A percentile compares a stretch with the other conserved stretches of the same genome.
Evolutionary conservation across 1,140 invertebrate genomes (phyloP).

Genomic region (Cherax quadricarinatus): DNA sequence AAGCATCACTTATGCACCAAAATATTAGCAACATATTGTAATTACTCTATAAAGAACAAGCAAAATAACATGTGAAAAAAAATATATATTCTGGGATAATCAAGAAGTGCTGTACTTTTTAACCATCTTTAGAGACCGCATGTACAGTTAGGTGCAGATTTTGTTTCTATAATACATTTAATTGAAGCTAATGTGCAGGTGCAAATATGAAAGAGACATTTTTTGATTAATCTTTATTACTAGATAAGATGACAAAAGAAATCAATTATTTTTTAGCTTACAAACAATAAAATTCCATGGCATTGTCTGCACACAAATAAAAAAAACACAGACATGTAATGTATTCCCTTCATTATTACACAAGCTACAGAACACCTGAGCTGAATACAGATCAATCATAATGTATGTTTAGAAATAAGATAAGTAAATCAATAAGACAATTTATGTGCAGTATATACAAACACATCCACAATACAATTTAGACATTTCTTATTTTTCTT

Average conservation of each 20-base stretch:
- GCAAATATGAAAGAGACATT: neutral
- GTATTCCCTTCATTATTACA: neutral
- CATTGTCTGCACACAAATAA: neutral
- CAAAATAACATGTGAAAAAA: neutral
- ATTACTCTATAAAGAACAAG: neutral
- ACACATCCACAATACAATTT: no score
- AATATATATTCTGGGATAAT: neutral
- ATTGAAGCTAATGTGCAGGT: neutral
- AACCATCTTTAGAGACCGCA: neutral
- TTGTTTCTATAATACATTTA: neutral
- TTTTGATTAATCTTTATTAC: slow-evolving; percentile 10
- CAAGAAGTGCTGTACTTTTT: neutral
- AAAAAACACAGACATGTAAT: neutral
- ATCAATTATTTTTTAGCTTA: neutral
- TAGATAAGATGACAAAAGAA: neutral
- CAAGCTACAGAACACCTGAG: slow-evolving; percentile 8
- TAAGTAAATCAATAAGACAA: neutral
- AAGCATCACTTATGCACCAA: neutral
- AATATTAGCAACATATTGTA: neutral
- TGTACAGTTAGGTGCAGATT: neutral
- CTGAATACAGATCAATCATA: slow-evolving; percentile 17
- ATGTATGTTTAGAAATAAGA: neutral
- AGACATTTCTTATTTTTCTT: no score
- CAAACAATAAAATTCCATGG: neutral
- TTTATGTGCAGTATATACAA: neutral